Evolutionary conservation across 1,140 invertebrate species (phyloP).

Genomic region (Acromyrmex echinatior): DNA sequence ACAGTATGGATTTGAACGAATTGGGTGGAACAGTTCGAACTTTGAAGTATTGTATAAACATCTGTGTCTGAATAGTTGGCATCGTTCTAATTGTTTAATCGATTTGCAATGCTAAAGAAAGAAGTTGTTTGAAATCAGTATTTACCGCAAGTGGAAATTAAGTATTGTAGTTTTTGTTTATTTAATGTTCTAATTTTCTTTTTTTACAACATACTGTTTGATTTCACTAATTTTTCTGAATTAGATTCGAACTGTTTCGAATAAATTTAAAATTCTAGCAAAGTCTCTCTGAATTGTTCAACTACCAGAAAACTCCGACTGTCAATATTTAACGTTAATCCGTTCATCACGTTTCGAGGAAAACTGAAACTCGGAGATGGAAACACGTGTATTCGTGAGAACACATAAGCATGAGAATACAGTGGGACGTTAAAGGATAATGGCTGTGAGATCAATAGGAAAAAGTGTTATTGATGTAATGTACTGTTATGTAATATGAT

Average conservation of each 20-base stretch:
- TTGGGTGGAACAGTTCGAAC: background rate
- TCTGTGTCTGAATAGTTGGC: background rate
- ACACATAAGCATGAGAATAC: slow-evolving; percentile 25
- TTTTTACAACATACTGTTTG: background rate
- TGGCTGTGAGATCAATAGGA: background rate
- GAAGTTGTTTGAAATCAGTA: background rate
- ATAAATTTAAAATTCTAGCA: background rate
- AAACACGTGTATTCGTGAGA: slow-evolving; percentile 8
- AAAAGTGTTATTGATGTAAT: background rate
- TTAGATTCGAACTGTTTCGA: background rate
- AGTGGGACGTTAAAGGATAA: background rate
- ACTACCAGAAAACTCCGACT: background rate
- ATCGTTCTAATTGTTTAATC: background rate
- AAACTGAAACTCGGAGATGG: background rate
- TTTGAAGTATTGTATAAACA: background rate
- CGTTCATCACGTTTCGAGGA: background rate
- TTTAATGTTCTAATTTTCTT: background rate
- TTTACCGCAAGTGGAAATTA: background rate
- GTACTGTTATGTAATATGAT: background rate
- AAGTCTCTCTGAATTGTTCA: background rate
- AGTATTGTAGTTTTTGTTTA: background rate
- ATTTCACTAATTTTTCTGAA: background rate
- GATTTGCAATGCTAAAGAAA: background rate
- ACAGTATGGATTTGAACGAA: slow-evolving; percentile 2
- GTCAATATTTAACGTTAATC: slow-evolving; percentile 4